These are phyloP conservation scores for Taxidea taxus DNA, from an alignment of 2,113 vertebrate species.

Conservation along the genomic window DNA sequence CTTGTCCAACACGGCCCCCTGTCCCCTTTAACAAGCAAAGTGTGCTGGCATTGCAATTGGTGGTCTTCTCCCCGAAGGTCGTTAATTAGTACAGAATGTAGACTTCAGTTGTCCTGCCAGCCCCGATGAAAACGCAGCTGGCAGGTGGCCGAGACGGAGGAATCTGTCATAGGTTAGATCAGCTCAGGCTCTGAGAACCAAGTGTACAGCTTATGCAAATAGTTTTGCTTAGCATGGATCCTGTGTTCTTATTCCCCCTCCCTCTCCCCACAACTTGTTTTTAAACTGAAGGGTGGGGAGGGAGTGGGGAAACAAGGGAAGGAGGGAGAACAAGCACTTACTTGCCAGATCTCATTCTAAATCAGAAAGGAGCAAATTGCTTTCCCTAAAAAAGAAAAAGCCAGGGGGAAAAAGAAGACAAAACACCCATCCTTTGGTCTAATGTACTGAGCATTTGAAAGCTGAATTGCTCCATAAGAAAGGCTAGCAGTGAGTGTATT, in stretches of 20 bases:
- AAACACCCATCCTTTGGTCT: slow-evolving; percentile 79
- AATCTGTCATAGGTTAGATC: slow-evolving; percentile 91
- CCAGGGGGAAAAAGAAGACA: slow-evolving; percentile 65
- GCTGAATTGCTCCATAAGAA: slow-evolving; percentile 71
- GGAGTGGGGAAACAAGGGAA: slow-evolving; percentile 58
- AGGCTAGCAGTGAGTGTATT: slow-evolving; percentile 66
- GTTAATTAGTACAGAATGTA: slow-evolving; percentile 94
- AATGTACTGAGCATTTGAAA: slow-evolving; percentile 77
- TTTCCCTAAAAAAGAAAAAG: slow-evolving; percentile 76
- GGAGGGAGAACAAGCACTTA: slow-evolving; percentile 74
- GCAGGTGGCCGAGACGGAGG: slow-evolving; percentile 89
- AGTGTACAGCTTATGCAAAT: slow-evolving; percentile 86
- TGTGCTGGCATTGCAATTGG: slow-evolving; percentile 88
- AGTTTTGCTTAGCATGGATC: slow-evolving; percentile 83
- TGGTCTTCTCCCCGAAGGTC: slow-evolving; percentile 86
- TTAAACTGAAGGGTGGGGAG: slow-evolving; percentile 68
- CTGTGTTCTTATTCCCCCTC: slow-evolving; percentile 80
- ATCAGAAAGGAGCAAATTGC: slow-evolving; percentile 84
- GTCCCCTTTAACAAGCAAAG: slow-evolving; percentile 85
- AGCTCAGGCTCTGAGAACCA: slow-evolving; percentile 88
- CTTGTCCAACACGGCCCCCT: slow-evolving; percentile 83
- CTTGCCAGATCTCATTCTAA: slow-evolving; percentile 84
- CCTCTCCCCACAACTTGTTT: slow-evolving; percentile 63
- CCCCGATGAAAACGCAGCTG: slow-evolving; percentile 89
- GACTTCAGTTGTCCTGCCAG: slow-evolving; percentile 91